Evolutionary conservation across 2,888 invertebrate genomes (phyloP).

Genomic region (Chouioia cunea): DNA sequence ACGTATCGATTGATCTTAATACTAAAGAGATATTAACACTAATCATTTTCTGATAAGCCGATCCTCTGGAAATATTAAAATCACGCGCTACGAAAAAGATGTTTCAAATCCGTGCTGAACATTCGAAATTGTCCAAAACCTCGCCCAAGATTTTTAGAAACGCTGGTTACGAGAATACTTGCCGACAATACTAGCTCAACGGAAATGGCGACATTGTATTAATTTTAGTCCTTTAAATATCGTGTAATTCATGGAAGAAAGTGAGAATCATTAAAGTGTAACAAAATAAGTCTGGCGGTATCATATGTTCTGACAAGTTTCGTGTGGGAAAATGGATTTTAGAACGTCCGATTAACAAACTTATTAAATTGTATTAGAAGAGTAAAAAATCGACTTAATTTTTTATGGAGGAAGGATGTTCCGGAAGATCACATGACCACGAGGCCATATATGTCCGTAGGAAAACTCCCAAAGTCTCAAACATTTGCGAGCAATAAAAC

Average conservation of each 20-base stretch:
- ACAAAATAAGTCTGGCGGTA: slow-evolving; percentile 36
- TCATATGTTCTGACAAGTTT: slow-evolving; percentile 25
- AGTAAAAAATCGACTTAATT: too few species aligned
- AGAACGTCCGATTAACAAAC: neutral
- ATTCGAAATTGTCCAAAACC: slow-evolving; percentile 38
- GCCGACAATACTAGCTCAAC: slow-evolving; percentile 30
- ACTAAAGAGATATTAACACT: slow-evolving; percentile 47
- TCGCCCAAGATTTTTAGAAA: slow-evolving; percentile 47
- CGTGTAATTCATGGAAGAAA: slow-evolving; percentile 38
- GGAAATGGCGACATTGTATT: slow-evolving; percentile 38
- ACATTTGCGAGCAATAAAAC: too few species aligned
- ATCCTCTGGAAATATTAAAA: slow-evolving; percentile 32
- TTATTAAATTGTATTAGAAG: too few species aligned
- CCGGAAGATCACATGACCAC: too few species aligned
- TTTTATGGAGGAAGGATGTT: too few species aligned
- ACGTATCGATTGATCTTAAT: slow-evolving; percentile 52
- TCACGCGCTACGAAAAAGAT: neutral
- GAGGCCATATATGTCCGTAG: too few species aligned
- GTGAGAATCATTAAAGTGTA: slow-evolving; percentile 24
- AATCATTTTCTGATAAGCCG: slow-evolving; percentile 47
- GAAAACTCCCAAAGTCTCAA: too few species aligned
- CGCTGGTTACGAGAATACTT: slow-evolving; percentile 48
- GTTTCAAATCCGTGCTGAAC: slow-evolving; percentile 33
- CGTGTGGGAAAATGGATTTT: neutral
- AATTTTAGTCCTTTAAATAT: slow-evolving; percentile 22